Base-by-base conservation (phyloP, 2,113 vertebrate species). In the Thalassarche chlororhynchos region DNA sequence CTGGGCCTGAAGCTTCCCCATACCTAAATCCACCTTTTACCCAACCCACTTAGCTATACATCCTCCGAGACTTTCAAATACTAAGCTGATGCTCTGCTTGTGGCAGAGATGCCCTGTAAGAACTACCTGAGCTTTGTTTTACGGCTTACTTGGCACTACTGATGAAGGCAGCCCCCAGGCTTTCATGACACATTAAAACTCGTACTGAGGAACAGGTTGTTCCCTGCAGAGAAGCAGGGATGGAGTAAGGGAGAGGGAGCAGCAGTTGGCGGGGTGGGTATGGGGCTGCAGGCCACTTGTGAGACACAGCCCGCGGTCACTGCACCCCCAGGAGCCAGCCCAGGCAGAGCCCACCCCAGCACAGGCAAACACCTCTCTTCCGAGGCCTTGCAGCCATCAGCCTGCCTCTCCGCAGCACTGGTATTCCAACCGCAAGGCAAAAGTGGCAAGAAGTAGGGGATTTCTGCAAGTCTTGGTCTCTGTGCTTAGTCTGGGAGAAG, bases 331-430 rank as follows among this genome's bases (percentile, higher is more conserved):
- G 24, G 9, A 4, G 4, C 52, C 62, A 49, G 31, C 31, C 60
- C 42, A 25, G 38, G 79, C 42, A 69, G 36, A 58, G 25, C 2
- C 29, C 47, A 21, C 9, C 51, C 21, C 36, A 65, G 14, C 13
- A 34, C 15, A 13, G 31, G 29, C 36, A 42, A 60, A 17, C 52
- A 57, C 26, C 54, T 13, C 55, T 24, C 31, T 31, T 51, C 64
- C 25, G 5, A 49, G 12, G 19, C n/a, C 24, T 21, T 6, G 44
- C 26, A 20, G 16, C 36, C 79, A 61, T 12, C 44, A 7, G 28
- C 10, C 0, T 4, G 13, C 13, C 20, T 24, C 82, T 26, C 54
- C 2, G 8, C 29, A 4, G 20, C 36, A 12, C 54, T 3, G 15
- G 7, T 25, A 28, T 81, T 42, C 70, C 51, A 31, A 14, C 40